phyloP scores from a whole-genome alignment of 2,797 vertebrate species.

The Neosalanx taihuensis region DNA sequence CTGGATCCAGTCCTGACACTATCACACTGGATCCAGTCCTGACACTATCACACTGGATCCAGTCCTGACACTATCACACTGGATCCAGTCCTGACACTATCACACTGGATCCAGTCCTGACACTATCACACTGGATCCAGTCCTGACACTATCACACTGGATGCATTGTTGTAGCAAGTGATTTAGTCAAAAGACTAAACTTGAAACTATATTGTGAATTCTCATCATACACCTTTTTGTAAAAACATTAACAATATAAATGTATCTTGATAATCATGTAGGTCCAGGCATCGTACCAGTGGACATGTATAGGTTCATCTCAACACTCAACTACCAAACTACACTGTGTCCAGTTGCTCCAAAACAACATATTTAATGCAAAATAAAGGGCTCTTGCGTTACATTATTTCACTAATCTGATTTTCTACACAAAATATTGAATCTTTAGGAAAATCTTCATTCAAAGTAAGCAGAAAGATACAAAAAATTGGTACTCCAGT shows the following conservation, averaged over 20 bases:
- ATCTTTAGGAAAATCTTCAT: conserved; percentile 85
- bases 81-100: too few species aligned
- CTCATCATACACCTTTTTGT: conserved; percentile 58
- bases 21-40: too few species aligned
- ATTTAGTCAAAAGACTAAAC: conserved; percentile 75
- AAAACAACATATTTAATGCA: conserved; percentile 65
- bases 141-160: conserved; percentile 53
- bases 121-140: too few species aligned
- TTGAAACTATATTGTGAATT: conserved; percentile 67
- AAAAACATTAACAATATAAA: conserved; percentile 59
- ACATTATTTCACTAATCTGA: conserved; percentile 81
- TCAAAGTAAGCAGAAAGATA: conserved; percentile 80
- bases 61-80: too few species aligned
- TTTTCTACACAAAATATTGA: conserved; percentile 83
- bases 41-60: too few species aligned
- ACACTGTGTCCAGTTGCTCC: conserved; percentile 59
- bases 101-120: too few species aligned
- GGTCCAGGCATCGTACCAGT: conserved; percentile 59
- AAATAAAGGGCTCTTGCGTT: conserved; percentile 86
- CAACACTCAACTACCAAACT: conserved; percentile 64
- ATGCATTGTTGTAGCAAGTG: conserved; percentile 50
- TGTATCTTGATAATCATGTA: conserved; percentile 48
- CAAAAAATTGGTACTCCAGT: conserved; percentile 82
- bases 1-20: too few species aligned
- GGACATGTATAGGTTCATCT: conserved; percentile 29